phyloP scores from a whole-genome alignment of 2,888 invertebrate genomes.

The Pristionchus maxplancki region DNA sequence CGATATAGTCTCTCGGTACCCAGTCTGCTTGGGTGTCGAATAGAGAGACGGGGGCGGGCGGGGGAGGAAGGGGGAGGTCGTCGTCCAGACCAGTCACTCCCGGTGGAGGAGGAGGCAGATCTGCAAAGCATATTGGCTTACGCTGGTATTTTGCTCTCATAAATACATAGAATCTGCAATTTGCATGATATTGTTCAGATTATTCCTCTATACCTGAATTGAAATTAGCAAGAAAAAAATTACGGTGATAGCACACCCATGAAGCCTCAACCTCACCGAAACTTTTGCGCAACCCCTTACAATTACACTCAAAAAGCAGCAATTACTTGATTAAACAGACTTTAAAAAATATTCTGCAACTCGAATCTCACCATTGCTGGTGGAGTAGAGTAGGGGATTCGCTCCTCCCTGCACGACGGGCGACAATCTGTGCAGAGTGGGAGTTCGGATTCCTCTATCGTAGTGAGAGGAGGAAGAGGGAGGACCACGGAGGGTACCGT shows the following conservation, averaged over 20 bases:
- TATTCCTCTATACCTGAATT: no score
- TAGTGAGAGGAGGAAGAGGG: slow-evolving; percentile 10
- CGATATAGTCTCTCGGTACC: slow-evolving; percentile 62
- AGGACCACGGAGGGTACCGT: slow-evolving; percentile 51
- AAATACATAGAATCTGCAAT: no score
- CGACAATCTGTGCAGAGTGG: slow-evolving; percentile 46
- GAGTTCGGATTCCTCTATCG: slow-evolving; percentile 36
- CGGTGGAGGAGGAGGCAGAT: slow-evolving; percentile 14
- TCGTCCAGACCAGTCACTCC: slow-evolving; percentile 43
- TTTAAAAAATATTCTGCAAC: no score
- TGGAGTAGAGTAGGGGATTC: not conserved
- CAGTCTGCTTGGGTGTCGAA: slow-evolving; percentile 61
- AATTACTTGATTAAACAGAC: no score
- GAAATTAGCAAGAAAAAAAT: no score
- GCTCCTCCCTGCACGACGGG: slow-evolving; percentile 3
- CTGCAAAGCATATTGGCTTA: not conserved
- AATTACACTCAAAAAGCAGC: not conserved
- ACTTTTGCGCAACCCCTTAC: no score
- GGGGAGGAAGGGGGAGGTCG: slow-evolving; percentile 65
- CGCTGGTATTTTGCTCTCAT: no score
- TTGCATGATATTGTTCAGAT: no score
- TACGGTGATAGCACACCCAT: not conserved
- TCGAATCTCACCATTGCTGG: not conserved
- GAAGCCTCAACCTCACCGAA: not conserved
- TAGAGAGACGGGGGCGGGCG: slow-evolving; percentile 47